phyloP scores from a whole-genome alignment of 2,113 vertebrate species.

The Hypocryptadius cinnamomeus region DNA sequence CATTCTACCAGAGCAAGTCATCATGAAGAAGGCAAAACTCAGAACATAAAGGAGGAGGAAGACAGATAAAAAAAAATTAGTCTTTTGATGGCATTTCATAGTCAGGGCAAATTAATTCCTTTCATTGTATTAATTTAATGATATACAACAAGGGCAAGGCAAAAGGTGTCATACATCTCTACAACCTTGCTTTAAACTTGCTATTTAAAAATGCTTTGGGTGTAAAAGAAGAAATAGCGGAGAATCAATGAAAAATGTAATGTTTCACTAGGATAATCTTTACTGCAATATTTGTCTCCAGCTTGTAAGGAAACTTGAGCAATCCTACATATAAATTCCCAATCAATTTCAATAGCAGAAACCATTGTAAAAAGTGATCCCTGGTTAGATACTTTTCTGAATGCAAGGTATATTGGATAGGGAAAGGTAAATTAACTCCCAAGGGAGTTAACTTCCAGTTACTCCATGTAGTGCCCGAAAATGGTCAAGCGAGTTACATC shows the following conservation, averaged over 20 bases:
- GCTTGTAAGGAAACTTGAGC: not conserved
- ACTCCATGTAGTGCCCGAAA: not conserved
- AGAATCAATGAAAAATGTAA: not conserved
- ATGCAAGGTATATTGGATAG: not conserved
- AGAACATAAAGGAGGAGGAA: not conserved
- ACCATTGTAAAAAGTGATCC: not conserved
- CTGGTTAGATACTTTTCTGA: not conserved
- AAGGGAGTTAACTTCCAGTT: not conserved
- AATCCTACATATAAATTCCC: not conserved
- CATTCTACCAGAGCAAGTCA: not conserved
- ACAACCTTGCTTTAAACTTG: not conserved
- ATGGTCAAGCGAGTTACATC: not conserved
- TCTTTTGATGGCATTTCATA: not conserved
- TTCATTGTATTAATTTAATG: not conserved
- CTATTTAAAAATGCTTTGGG: not conserved
- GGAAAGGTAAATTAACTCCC: not conserved
- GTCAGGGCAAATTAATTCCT: not conserved
- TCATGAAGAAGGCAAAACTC: not conserved
- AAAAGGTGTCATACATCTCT: not conserved
- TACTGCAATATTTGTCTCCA: not conserved
- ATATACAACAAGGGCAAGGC: not conserved
- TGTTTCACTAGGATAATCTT: not conserved
- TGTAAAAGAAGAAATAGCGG: not conserved
- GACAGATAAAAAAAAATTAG: not conserved
- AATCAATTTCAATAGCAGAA: not conserved